phyloP scores from a whole-genome alignment of 2,888 invertebrate species.

The Metalampra italica region DNA sequence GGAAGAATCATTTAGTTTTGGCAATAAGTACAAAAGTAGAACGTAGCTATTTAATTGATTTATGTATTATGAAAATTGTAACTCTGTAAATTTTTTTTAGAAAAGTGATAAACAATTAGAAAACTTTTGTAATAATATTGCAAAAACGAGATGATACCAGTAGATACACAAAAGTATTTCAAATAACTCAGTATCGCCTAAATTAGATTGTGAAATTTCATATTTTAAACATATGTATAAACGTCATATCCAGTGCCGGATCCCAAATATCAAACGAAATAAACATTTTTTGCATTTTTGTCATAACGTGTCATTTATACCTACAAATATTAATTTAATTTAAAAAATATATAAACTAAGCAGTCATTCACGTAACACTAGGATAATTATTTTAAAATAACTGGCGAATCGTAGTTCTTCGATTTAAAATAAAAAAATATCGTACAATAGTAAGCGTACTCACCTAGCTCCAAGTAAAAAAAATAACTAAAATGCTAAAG shows the following conservation, averaged over 20 bases:
- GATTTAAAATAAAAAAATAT: conserved; percentile 53
- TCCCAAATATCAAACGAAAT: conserved; percentile 43
- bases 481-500: conserved; percentile 50
- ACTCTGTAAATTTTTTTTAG: no score
- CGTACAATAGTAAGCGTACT: conserved; percentile 74
- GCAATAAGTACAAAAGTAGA: no score
- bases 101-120: neutral
- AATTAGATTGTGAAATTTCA: conserved; percentile 27
- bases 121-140: no score
- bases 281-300: conserved; percentile 9
- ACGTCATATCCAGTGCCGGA: conserved; percentile 29
- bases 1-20: neutral
- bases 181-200: conserved; percentile 20
- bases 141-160: no score
- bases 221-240: conserved; percentile 16
- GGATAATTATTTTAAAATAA: conserved; percentile 36
- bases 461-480: conserved; percentile 61
- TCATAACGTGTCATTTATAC: conserved; percentile 31
- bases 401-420: conserved; percentile 46
- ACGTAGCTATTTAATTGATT: no score
- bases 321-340: conserved; percentile 49
- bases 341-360: conserved; percentile 73
- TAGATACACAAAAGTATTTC: neutral
- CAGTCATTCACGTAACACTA: conserved; percentile 75
- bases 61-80: conserved; percentile 4